Evolutionary conservation across 2,113 vertebrate species (phyloP), one percentile per base, ranked within the genome.

Genomic region (Meles meles): DNA sequence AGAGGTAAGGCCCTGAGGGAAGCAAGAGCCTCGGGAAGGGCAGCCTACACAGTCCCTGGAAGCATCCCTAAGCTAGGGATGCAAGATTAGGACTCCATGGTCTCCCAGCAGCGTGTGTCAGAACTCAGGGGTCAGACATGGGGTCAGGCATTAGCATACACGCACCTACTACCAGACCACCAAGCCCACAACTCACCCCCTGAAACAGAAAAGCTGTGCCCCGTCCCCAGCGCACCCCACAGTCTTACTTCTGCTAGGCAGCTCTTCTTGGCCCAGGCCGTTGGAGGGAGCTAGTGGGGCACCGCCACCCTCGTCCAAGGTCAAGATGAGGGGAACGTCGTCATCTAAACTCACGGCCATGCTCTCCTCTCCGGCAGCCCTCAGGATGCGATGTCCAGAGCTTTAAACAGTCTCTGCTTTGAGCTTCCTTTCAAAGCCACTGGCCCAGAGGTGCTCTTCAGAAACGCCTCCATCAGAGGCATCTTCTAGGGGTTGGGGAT

Each of bases 261-360:
- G 96, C 85, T 99, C 99, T 85, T 98, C 99, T 86, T 97, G 98
- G 21, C 98, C 99, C 12, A 95, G 95, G 84, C 96, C 92, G 0
- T 99, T 98, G 31, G 98, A 98, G 76, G 98, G 98, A 84, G 99
- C 98, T 27, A 99, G 98, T 3, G 98, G 96, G 80, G 98, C 97
- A 96, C 98, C 98, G 4, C 99, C 99, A 9, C 96, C 69, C 72
- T 99, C 99, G 2, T 99, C 99, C 99, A 99, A 99, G 84, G 99
- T 99, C 96, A 99, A 97, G 97, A 99, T 99, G 44, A 99, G 99
- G 44, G 99, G 99, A 18, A 99, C 99, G 1, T 99, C 99, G 52
- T 99, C 99, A 89, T 99, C 99, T 93, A 98, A 95, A 61, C 97
- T 99, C 97, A 98, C 99, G 65, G 99, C 99, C 96, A 99, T 99